Conservation (phyloP, 37 sponge, comb jelly and placozoan species). For the Oopsacas minuta region DNA sequence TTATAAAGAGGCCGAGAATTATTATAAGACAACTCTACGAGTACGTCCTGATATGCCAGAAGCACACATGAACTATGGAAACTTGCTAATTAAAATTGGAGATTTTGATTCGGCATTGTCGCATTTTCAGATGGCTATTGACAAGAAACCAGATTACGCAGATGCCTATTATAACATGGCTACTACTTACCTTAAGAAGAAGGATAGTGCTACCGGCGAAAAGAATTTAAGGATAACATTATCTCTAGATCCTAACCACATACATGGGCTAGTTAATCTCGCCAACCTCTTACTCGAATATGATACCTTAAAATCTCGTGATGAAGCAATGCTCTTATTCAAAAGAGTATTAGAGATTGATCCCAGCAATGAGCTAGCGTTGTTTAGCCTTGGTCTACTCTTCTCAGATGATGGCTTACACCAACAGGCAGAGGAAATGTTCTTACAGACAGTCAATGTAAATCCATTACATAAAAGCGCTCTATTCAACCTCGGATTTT, state of each 20-base stretch:
- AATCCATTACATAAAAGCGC: background rate
- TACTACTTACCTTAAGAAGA: constrained; percentile 20
- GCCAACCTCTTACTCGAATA: background rate
- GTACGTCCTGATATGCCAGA: background rate
- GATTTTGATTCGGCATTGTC: background rate
- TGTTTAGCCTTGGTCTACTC: background rate
- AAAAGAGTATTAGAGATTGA: background rate
- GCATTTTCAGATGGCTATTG: background rate
- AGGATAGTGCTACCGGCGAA: constrained; percentile 23
- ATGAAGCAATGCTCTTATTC: background rate
- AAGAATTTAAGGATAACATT: constrained; percentile 21
- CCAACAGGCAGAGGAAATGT: constrained; percentile 3
- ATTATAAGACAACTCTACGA: constrained; percentile 16
- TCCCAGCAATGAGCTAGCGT: background rate
- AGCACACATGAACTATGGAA: constrained; percentile 11
- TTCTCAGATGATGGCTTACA: background rate
- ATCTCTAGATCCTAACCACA: background rate
- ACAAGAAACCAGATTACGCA: constrained; percentile 20
- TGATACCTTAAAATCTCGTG: background rate
- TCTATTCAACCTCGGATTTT: background rate
- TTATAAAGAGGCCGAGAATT: constrained; percentile 45
- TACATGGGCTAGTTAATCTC: background rate
- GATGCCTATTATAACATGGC: constrained; percentile 41
- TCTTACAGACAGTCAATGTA: background rate
- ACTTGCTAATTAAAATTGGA: background rate